Conservation (phyloP, 2,797 vertebrate genomes). For the Cebuella pygmaea region DNA sequence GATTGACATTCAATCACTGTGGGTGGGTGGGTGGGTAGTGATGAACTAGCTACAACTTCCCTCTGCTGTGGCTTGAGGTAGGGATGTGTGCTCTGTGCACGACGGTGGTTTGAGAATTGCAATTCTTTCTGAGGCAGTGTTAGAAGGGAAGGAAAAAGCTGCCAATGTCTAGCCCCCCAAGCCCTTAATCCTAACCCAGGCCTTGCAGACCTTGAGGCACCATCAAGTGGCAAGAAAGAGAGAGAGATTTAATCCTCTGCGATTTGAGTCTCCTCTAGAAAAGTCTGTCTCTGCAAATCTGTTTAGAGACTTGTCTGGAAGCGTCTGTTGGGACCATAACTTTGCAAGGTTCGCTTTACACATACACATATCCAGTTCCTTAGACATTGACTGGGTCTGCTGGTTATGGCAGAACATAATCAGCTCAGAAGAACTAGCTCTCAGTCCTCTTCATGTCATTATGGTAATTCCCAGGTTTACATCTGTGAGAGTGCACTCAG, state of each 20-base stretch:
- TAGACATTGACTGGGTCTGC: background rate
- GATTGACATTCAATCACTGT: background rate
- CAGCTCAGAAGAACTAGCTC: background rate
- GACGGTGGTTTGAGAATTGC: background rate
- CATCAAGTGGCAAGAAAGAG: conserved; percentile 4
- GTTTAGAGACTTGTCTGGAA: conserved; percentile 29
- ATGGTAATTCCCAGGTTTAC: conserved; percentile 59
- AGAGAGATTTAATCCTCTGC: conserved; percentile 39
- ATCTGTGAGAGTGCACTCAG: background rate
- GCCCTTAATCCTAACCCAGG: background rate
- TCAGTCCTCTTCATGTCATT: conserved; percentile 28
- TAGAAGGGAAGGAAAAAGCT: background rate
- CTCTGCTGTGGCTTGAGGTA: background rate
- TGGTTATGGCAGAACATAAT: background rate
- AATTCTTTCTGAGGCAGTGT: conserved; percentile 12
- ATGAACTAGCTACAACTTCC: conserved; percentile 4
- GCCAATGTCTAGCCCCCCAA: background rate
- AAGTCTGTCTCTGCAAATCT: background rate
- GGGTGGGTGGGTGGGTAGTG: background rate
- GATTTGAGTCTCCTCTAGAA: conserved; percentile 31
- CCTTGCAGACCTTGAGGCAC: conserved; percentile 50
- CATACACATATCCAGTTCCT: background rate
- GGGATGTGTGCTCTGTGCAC: background rate
- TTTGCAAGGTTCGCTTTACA: background rate
- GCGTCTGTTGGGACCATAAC: background rate